A percentile compares a stretch with the other conserved stretches of the same genome.
Evolutionary conservation across 2,888 invertebrate genomes (phyloP).

Genomic region (Tipula confusa): DNA sequence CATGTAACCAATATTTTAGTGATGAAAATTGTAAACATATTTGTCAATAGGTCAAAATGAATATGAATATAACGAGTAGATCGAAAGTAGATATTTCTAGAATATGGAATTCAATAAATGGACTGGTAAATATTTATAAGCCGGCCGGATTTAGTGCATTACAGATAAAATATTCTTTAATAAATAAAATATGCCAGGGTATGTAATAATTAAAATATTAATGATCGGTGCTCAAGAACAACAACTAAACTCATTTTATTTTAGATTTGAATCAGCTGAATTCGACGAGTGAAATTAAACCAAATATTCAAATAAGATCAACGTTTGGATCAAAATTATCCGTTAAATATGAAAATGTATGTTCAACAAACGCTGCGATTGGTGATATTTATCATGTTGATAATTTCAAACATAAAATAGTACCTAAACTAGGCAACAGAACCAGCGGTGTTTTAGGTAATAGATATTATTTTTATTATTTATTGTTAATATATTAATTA

Average conservation of each 20-base stretch:
- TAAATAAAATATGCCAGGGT: slow-evolving; percentile 66
- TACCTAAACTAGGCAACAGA: slow-evolving; percentile 58
- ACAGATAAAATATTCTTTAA: slow-evolving; percentile 56
- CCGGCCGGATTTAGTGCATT: slow-evolving; percentile 58
- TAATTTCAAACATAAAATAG: slow-evolving; percentile 62
- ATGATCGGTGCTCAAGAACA: not conserved
- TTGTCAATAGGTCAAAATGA: not conserved
- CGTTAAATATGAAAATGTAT: not conserved
- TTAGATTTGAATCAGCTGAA: not conserved
- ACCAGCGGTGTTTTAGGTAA: slow-evolving; percentile 72
- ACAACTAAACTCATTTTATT: not conserved
- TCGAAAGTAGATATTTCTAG: slow-evolving; percentile 51
- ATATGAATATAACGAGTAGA: not conserved
- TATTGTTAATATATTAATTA: not conserved
- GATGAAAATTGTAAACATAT: no score
- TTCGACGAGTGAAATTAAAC: not conserved
- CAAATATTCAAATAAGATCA: not conserved
- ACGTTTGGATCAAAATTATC: not conserved
- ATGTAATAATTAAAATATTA: slow-evolving; percentile 39
- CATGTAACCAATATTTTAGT: no score
- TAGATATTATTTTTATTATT: not conserved
- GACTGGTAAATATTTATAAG: slow-evolving; percentile 75
- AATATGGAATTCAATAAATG: slow-evolving; percentile 66
- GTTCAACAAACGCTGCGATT: slow-evolving; percentile 52
- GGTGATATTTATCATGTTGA: slow-evolving; percentile 68